phyloP scores from a whole-genome alignment of 2,888 invertebrate genomes.

The Pammene aurita region DNA sequence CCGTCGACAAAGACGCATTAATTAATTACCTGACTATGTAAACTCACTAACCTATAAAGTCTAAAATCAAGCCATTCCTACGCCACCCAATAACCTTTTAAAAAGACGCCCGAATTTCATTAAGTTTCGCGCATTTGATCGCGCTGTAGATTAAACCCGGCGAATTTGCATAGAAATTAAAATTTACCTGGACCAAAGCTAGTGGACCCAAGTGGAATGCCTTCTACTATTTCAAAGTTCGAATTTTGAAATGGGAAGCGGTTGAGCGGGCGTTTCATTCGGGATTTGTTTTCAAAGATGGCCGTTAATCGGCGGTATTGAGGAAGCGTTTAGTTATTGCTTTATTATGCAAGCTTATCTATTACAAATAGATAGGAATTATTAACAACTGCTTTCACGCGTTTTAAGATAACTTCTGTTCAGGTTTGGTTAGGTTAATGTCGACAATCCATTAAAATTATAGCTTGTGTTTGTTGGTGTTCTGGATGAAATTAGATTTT shows the following conservation, averaged over 20 bases:
- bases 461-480: too few relatives aligned
- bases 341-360: background rate
- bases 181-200: constrained; percentile 77
- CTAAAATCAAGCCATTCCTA: constrained; percentile 23
- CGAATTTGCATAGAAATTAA: constrained; percentile 83
- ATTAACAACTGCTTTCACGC: background rate
- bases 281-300: constrained; percentile 28
- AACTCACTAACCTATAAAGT: constrained; percentile 5
- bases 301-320: constrained; percentile 18
- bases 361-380: background rate
- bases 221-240: constrained; percentile 56
- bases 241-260: constrained; percentile 55
- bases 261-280: constrained; percentile 15
- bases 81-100: constrained; percentile 30
- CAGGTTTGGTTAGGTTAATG: too few relatives aligned
- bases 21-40: background rate
- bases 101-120: constrained; percentile 63
- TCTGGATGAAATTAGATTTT: too few relatives aligned
- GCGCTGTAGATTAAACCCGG: constrained; percentile 76
- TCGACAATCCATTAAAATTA: too few relatives aligned
- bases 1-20: too few relatives aligned
- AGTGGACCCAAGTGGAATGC: constrained; percentile 74
- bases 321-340: constrained; percentile 9
- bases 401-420: too few relatives aligned
- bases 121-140: constrained; percentile 76